Evolutionary conservation across 2,797 vertebrate genomes (phyloP).

Genomic region (Prionace glauca): DNA sequence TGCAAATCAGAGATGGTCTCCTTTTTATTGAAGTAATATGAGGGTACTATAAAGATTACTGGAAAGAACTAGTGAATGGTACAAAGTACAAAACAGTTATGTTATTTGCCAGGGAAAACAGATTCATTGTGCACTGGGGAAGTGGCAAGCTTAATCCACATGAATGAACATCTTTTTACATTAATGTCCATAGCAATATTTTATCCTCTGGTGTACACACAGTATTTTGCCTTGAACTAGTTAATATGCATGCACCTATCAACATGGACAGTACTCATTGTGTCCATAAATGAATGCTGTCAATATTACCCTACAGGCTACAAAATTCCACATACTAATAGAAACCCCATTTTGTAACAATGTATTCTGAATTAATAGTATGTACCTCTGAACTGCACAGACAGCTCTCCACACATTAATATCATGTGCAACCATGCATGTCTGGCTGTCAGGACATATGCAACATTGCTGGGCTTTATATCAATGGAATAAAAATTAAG

Average conservation of each 20-base stretch:
- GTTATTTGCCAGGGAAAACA: background rate
- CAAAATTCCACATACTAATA: background rate
- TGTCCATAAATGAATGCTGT: conserved; percentile 20
- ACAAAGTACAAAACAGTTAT: background rate
- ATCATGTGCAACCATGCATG: background rate
- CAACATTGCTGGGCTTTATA: background rate
- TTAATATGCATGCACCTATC: conserved; percentile 16
- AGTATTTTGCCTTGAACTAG: background rate
- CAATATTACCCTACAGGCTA: conserved; percentile 27
- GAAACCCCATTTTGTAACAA: background rate
- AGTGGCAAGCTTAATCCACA: background rate
- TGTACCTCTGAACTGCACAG: background rate
- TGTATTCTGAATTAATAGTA: background rate
- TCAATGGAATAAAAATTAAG: background rate
- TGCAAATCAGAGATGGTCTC: background rate
- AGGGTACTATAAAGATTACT: background rate
- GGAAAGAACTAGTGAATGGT: background rate
- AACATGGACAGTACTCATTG: conserved; percentile 12
- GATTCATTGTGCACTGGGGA: background rate
- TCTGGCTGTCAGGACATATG: background rate
- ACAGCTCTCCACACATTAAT: background rate
- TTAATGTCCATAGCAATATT: background rate
- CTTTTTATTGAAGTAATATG: background rate
- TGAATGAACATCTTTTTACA: conserved; percentile 8
- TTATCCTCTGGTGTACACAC: conserved; percentile 5